Conservation (phyloP, 1,140 invertebrate genomes). For the Psilanteris sp. region DNA sequence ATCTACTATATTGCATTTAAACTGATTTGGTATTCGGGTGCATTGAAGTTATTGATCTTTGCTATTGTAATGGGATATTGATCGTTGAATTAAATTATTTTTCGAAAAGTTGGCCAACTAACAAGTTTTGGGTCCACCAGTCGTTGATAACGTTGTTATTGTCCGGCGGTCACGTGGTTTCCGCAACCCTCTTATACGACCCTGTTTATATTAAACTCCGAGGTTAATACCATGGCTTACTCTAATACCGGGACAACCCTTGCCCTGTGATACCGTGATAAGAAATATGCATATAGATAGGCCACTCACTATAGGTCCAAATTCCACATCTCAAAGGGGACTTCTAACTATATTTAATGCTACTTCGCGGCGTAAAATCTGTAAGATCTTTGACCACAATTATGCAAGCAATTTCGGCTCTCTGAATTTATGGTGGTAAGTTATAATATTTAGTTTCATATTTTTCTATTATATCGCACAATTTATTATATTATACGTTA, state of each 20-base stretch:
- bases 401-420: constrained; percentile 26
- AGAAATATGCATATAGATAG: constrained; percentile 73
- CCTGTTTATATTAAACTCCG: constrained; percentile 77
- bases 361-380: constrained; percentile 35
- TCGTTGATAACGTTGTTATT: constrained; percentile 74
- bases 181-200: constrained; percentile 50
- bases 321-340: constrained; percentile 55
- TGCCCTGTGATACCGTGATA: constrained; percentile 76
- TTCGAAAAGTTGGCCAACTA: constrained; percentile 46
- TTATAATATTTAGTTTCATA: background rate
- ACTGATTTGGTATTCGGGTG: too few species aligned
- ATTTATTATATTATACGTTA: too few species aligned
- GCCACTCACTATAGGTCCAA: constrained; percentile 32
- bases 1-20: too few species aligned
- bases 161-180: constrained; percentile 71
- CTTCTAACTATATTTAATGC: constrained; percentile 45
- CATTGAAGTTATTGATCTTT: constrained; percentile 39
- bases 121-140: constrained; percentile 46
- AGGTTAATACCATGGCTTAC: constrained; percentile 76
- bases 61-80: constrained; percentile 17
- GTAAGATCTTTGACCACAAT: constrained; percentile 55
- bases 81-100: constrained; percentile 41
- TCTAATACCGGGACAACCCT: constrained; percentile 76
- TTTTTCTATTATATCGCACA: background rate
- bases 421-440: constrained; percentile 8